These are phyloP conservation scores for Dasypus novemcinctus DNA, from an alignment of 2,113 vertebrate species.

Conservation along the genomic window DNA sequence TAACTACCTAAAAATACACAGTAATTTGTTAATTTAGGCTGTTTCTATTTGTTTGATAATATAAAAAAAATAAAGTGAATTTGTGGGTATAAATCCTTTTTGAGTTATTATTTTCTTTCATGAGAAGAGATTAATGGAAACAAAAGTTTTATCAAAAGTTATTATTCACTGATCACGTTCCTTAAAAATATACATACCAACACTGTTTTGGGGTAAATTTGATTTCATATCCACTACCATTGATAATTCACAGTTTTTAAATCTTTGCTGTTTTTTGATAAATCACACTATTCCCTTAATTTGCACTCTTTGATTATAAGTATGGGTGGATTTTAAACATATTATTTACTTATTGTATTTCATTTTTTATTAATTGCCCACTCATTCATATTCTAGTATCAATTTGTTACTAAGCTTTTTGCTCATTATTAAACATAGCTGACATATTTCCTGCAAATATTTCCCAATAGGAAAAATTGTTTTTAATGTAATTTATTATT, in stretches of 20 bases:
- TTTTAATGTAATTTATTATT: neutral
- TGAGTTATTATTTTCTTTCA: neutral
- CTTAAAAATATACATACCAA: neutral
- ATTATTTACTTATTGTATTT: neutral
- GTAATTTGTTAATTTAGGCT: neutral
- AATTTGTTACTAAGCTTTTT: neutral
- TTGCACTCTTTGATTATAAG: neutral
- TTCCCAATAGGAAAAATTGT: neutral
- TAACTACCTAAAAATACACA: neutral
- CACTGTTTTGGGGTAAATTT: neutral
- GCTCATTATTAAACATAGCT: neutral
- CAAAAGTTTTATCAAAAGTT: neutral
- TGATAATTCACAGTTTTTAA: neutral
- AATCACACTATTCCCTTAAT: neutral
- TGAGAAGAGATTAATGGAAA: neutral
- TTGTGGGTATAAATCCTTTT: neutral
- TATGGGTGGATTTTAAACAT: neutral
- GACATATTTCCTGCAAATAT: neutral
- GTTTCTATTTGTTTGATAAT: neutral
- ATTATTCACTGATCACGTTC: neutral
- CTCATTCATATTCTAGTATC: conserved; percentile 15
- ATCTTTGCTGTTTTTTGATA: neutral
- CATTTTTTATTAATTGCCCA: neutral
- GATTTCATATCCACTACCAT: neutral
- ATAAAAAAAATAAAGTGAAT: neutral